phyloP scores from a whole-genome alignment of 2,797 vertebrate genomes.

The Pelochelys cantorii region DNA sequence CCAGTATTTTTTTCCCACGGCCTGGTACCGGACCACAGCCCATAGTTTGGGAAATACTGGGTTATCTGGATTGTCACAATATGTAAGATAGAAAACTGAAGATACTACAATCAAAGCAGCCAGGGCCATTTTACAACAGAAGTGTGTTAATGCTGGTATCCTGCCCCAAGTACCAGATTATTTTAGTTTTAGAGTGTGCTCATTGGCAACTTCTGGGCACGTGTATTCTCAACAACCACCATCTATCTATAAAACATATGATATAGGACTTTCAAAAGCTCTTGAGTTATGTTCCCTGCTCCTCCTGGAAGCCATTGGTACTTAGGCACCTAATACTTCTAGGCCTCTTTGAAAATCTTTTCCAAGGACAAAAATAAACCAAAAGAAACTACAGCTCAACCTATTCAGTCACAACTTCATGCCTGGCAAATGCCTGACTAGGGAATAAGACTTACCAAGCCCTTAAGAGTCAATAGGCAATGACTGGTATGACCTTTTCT shows the following conservation, averaged over 20 bases:
- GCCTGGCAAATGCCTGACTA: neutral
- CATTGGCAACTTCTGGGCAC: neutral
- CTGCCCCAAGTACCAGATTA: neutral
- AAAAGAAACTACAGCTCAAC: neutral
- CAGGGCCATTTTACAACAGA: neutral
- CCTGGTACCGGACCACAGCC: too few species aligned
- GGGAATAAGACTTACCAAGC: neutral
- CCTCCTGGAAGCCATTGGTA: neutral
- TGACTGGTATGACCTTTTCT: neutral
- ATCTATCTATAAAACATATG: neutral
- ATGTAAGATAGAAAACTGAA: neutral
- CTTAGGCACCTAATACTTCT: neutral
- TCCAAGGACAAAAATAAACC: neutral
- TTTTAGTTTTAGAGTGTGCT: neutral
- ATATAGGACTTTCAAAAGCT: neutral
- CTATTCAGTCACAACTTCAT: neutral
- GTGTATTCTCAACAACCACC: neutral
- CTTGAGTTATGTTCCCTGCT: neutral
- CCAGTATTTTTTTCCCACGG: too few species aligned
- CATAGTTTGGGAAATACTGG: too few species aligned
- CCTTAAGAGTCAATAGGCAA: neutral
- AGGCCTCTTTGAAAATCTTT: neutral
- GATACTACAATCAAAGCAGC: neutral
- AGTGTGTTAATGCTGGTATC: neutral
- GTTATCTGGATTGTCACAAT: neutral